Base-by-base conservation (phyloP, 2,113 vertebrate genomes). In the Nothoprocta pentlandii region DNA sequence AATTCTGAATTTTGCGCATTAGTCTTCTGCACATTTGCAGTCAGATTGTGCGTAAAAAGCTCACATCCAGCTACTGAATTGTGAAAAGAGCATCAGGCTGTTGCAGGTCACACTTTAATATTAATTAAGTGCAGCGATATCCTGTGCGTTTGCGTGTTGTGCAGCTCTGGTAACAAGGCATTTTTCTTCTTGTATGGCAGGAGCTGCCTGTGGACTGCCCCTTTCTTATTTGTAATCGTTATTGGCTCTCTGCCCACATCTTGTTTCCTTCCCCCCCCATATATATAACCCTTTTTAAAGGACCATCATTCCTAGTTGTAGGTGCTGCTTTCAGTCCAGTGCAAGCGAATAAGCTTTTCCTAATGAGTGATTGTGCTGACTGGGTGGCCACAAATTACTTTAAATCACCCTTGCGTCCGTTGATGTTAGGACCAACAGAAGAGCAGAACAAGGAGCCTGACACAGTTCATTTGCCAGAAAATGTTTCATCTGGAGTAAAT, bases 301-400 rank as follows among this genome's bases (percentile, higher is more conserved):
- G 58, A 87, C 66, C 7, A 3, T 9, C 16, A 61, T 92, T 93
- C 62, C 64, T 64, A 91, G 79, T 59, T 92, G 15, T 91, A 92
- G 87, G 78, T 97, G 75, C 82, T 96, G 87, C 89, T 89, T 93
- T 85, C 59, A 87, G 89, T 85, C 85, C 94, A 97, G 53, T 96
- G 92, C 84, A 61, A 81, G 64, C 90, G 77, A 77, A 28, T 96
- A 89, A 68, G 32, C 64, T 90, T 91, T 96, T 92, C 49, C 89
- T 95, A 87, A 89, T 93, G 87, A 62, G n/a, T 92, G 75, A 96
- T 94, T 95, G 87, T 39, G 53, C 86, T 85, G 68, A 64, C 92
- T 97, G 91, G 83, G 77, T 96, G 96, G 83, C 77, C 82, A 92
- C 94, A 92, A 82, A 93, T 91, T 97, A 91, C 41, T 93, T 62